Percentiles rank a stretch among this genome's conserved stretches.
These are phyloP conservation scores for Lomographa bimaculata DNA, from an alignment of 2,888 invertebrate genomes.

Conservation along the genomic window DNA sequence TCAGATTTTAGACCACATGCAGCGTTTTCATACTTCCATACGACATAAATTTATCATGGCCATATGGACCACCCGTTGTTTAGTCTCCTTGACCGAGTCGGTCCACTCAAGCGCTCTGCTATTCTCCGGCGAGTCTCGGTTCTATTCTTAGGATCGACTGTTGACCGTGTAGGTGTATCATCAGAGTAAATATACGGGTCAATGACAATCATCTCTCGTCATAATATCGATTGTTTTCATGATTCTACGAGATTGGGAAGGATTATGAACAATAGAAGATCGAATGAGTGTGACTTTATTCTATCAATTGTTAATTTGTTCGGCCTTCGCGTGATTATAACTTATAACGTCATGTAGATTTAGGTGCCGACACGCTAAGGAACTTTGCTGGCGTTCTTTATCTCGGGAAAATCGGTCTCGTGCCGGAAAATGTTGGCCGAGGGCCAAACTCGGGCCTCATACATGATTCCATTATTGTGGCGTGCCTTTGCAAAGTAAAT, in stretches of 20 bases:
- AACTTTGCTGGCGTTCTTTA: conserved; percentile 51
- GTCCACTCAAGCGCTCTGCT: conserved; percentile 20
- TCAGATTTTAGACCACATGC: conserved; percentile 21
- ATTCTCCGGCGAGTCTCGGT: conserved; percentile 20
- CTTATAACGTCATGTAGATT: conserved; percentile 46
- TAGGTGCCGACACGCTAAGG: conserved; percentile 47
- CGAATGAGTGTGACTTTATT: conserved; percentile 18
- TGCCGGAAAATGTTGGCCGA: conserved; percentile 64
- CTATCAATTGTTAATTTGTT: conserved; percentile 37
- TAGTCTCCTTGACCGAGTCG: conserved; percentile 30
- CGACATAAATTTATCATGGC: conserved; percentile 23
- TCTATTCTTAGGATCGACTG: conserved; percentile 27
- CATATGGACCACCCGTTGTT: conserved; percentile 29
- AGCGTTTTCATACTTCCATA: conserved; percentile 26
- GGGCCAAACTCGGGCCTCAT: conserved; percentile 53
- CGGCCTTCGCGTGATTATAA: conserved; percentile 54
- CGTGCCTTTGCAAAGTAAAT: conserved; percentile 26
- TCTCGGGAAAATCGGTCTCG: conserved; percentile 67
- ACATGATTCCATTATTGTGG: conserved; percentile 48
- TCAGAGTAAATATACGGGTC: conserved; percentile 25
- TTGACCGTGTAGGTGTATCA: conserved; percentile 22
- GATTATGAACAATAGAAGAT: conserved; percentile 18
- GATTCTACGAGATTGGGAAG: conserved; percentile 29
- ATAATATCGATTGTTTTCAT: conserved; percentile 36
- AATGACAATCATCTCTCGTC: conserved; percentile 21